Base-by-base conservation (phyloP, 1,140 invertebrate genomes). In the Leptonema lineaticorne region DNA sequence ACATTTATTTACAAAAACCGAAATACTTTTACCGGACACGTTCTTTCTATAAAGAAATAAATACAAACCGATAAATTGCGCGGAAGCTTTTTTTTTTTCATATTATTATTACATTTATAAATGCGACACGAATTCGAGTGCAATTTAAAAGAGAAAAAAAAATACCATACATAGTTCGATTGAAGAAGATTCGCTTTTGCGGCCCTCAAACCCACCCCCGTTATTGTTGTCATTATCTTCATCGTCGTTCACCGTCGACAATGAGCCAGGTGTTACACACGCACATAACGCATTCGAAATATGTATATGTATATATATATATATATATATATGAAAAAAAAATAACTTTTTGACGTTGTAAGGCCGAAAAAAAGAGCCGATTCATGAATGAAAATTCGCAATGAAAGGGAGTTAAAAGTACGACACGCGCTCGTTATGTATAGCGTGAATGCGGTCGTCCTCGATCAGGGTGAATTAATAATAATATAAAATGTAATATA, bases 371-470 rank as follows among this genome's bases (percentile, higher is more conserved):
- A 53, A 41, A 48, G 20, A 20, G 46, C 16, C 46, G 20, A 53
- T 53, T 53, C 50, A 53, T 53, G 50, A 53, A 53, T 53, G 50
- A 53, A 53, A 26, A 22, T 53, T 26, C 24, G 50, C 50, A 26
- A 53, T 53, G 50, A 53, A 53, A 53, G 50, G 50, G 2, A 16
- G 37, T 16, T 9, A n/a, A n/a, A n/a, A n/a, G n/a, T n/a, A n/a
- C 11, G 37, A 22, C 46, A 48, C 46, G 46, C 46, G 46, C n/a
- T 22, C 46, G 18, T 48, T 48, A 7, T 41, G 37, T 16, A 41
- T 16, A 41, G 37, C 16, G 37, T 22, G 50, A 26, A 26, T 53
- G 50, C 20, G 50, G 50, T 26, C 9, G 50, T 53, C 50, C 50
- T 53, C 50, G 50, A 26, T 53, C 20, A n/a, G n/a, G 46, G 46